Conservation (phyloP, 2,113 vertebrate genomes). For the Pseudorhombus dupliciocellatus region DNA sequence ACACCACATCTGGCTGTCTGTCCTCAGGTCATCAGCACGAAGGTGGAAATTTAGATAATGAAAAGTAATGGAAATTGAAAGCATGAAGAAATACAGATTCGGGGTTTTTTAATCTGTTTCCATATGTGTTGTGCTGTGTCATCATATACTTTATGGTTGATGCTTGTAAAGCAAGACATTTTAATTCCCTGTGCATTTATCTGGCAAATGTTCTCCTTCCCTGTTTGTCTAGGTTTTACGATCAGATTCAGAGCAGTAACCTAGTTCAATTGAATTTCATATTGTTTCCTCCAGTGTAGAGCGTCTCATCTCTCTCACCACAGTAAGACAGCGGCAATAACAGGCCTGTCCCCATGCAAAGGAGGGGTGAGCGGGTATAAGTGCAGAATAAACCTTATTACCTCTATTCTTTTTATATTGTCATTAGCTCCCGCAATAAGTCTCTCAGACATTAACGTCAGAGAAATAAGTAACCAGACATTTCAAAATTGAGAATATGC, state of each 20-base stretch:
- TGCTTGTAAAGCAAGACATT: not conserved
- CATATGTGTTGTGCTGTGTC: not conserved
- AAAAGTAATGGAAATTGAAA: not conserved
- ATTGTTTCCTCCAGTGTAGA: conserved; percentile 3
- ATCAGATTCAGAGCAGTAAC: no score
- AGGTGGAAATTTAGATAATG: no score
- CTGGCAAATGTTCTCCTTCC: not conserved
- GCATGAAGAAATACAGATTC: not conserved
- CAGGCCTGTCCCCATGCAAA: conserved; percentile 17
- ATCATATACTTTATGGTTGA: not conserved
- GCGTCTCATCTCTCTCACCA: conserved; percentile 19
- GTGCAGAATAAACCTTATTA: not conserved
- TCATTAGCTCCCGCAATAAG: not conserved
- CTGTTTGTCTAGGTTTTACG: not conserved
- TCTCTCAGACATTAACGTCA: no score
- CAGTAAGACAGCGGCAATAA: conserved; percentile 10
- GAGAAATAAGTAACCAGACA: no score
- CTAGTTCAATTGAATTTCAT: no score
- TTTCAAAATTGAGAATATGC: no score
- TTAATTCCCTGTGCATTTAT: not conserved
- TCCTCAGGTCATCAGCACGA: conserved; percentile 6
- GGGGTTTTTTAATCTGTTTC: not conserved
- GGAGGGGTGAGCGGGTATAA: not conserved
- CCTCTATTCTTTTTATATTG: not conserved
- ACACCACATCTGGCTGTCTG: conserved; percentile 1